Conservation (phyloP, 2,797 vertebrate genomes). For the Dendrocincla tyrannina region DNA sequence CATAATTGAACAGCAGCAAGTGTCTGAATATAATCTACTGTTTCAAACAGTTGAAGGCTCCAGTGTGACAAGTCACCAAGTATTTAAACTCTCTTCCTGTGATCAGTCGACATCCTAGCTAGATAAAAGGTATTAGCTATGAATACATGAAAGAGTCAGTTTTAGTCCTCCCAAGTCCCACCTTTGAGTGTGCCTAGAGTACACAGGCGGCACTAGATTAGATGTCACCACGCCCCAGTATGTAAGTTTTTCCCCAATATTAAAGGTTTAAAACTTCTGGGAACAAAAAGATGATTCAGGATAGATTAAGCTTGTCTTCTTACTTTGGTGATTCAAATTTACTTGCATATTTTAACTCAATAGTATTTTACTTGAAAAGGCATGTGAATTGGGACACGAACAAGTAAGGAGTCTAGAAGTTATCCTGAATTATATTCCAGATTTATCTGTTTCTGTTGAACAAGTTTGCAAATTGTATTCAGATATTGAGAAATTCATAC, state of each 20-base stretch:
- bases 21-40: slow-evolving; percentile 47
- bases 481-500: neutral
- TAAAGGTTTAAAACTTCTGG: neutral
- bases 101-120: neutral
- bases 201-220: neutral
- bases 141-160: neutral
- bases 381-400: neutral
- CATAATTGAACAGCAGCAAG: slow-evolving; percentile 48
- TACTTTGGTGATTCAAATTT: slow-evolving; percentile 1
- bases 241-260: neutral
- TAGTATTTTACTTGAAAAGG: slow-evolving; percentile 16
- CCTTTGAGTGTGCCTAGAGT: neutral
- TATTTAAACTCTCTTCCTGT: neutral
- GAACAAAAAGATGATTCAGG: neutral
- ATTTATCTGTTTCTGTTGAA: neutral
- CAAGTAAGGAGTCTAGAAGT: neutral
- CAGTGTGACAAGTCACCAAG: neutral
- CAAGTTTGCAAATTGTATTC: neutral
- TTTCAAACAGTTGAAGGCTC: slow-evolving; percentile 16
- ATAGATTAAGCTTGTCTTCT: neutral
- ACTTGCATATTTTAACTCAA: neutral
- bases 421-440: slow-evolving; percentile 9
- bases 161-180: neutral
- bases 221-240: neutral
- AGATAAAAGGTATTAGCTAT: neutral